phyloP scores from a whole-genome alignment of 2,113 vertebrate genomes.

The Odontophorus gujanensis region DNA sequence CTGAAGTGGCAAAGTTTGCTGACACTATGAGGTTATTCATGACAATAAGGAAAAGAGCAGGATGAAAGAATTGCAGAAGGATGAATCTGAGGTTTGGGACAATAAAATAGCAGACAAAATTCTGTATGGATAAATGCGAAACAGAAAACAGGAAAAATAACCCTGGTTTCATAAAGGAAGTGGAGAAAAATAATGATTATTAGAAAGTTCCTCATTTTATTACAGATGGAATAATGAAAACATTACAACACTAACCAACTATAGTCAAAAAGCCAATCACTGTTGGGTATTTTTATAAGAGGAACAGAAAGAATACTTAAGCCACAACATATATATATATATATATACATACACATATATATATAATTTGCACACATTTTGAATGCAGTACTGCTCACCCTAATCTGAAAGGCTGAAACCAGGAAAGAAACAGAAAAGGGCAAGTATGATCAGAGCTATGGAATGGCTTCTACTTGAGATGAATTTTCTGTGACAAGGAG shows the following conservation, averaged over 20 bases:
- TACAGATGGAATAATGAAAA: background rate
- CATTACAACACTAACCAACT: background rate
- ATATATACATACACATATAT: background rate
- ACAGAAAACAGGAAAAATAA: background rate
- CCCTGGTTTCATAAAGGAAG: background rate
- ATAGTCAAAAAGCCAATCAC: background rate
- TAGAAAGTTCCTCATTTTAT: background rate
- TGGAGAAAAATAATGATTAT: background rate
- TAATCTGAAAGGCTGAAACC: conserved; percentile 11
- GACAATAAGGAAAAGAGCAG: background rate
- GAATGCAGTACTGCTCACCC: background rate
- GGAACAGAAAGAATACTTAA: background rate
- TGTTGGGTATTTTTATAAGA: background rate
- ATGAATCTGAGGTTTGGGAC: background rate
- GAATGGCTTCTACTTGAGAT: background rate
- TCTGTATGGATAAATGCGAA: conserved; percentile 9
- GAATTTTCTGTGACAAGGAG: background rate
- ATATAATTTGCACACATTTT: background rate
- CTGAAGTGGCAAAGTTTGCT: background rate
- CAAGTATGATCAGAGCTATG: background rate
- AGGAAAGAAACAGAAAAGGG: background rate
- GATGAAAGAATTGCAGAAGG: background rate
- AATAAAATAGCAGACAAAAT: conserved; percentile 11
- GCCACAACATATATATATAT: background rate
- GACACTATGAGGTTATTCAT: background rate